Conservation (phyloP, 2,797 vertebrate species). For the Takifugu ocellatus region DNA sequence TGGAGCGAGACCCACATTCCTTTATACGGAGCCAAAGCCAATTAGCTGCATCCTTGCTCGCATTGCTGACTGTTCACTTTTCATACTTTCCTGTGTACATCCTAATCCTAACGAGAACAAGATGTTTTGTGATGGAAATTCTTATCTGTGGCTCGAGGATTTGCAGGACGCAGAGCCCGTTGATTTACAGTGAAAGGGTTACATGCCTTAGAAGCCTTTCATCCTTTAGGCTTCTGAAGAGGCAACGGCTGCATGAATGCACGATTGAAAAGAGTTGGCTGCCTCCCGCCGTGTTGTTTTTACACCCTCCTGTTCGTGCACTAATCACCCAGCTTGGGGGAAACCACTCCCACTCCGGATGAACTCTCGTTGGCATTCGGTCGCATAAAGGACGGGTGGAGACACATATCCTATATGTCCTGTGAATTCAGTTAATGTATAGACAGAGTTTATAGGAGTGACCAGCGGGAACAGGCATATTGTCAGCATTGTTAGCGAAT, state of each 20-base stretch:
- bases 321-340: constrained; percentile 38
- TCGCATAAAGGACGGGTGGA: too few relatives aligned
- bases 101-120: constrained; percentile 55
- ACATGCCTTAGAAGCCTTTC: constrained; percentile 34
- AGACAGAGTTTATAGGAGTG: too few relatives aligned
- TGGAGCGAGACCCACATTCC: constrained; percentile 64
- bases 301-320: constrained; percentile 39
- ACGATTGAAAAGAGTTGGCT: constrained; percentile 41
- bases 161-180: constrained; percentile 24
- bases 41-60: constrained; percentile 56
- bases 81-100: constrained; percentile 42
- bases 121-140: constrained; percentile 44
- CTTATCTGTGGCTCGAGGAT: constrained; percentile 41
- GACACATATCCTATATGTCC: too few relatives aligned
- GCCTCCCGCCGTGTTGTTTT: constrained; percentile 42
- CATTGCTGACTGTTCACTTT: constrained; percentile 56
- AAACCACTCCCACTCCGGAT: constrained; percentile 45
- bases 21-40: constrained; percentile 57
- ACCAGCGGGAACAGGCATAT: too few relatives aligned
- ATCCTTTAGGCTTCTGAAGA: constrained; percentile 38
- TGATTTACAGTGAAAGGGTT: constrained; percentile 33
- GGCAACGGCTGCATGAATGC: constrained; percentile 35
- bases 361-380: constrained; percentile 34
- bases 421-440: too few relatives aligned
- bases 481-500: constrained; percentile 4